Conservation (phyloP, 2,797 vertebrate genomes). For the Enteromius afrohamiltoni region DNA sequence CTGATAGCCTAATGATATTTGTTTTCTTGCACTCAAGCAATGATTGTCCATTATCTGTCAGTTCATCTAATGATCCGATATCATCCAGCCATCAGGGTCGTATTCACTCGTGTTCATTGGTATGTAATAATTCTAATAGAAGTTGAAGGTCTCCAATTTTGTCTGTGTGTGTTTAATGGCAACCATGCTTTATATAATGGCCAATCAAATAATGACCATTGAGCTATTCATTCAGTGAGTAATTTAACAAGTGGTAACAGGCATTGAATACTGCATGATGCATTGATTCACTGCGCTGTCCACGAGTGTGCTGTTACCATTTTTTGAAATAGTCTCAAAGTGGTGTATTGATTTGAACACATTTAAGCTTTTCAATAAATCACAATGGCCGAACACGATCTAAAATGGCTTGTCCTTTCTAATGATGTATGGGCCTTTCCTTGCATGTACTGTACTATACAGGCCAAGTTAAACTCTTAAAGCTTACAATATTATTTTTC, state of each 20-base stretch:
- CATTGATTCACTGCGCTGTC: slow-evolving; percentile 61
- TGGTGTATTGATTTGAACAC: slow-evolving; percentile 42
- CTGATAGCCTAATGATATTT: background rate
- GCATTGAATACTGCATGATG: slow-evolving; percentile 43
- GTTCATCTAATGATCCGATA: slow-evolving; percentile 15
- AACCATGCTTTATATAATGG: slow-evolving; percentile 39
- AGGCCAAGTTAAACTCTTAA: background rate
- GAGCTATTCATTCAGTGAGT: slow-evolving; percentile 29
- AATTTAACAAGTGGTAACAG: slow-evolving; percentile 40
- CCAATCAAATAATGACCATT: slow-evolving; percentile 44
- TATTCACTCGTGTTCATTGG: slow-evolving; percentile 53
- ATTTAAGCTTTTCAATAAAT: slow-evolving; percentile 30
- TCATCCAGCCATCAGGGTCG: slow-evolving; percentile 17
- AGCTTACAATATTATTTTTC: background rate
- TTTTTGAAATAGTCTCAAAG: slow-evolving; percentile 34
- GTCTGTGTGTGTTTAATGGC: slow-evolving; percentile 55
- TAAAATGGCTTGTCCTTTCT: background rate
- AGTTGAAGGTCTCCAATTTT: slow-evolving; percentile 61
- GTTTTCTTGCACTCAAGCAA: background rate
- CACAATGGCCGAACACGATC: slow-evolving; percentile 8
- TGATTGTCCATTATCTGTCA: slow-evolving; percentile 1
- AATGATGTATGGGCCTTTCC: slow-evolving; percentile 13
- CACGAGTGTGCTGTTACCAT: slow-evolving; percentile 20
- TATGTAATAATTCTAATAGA: slow-evolving; percentile 51
- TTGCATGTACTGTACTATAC: background rate